phyloP scores from a whole-genome alignment of 2,888 invertebrate species.

The Apotomis turbidana region DNA sequence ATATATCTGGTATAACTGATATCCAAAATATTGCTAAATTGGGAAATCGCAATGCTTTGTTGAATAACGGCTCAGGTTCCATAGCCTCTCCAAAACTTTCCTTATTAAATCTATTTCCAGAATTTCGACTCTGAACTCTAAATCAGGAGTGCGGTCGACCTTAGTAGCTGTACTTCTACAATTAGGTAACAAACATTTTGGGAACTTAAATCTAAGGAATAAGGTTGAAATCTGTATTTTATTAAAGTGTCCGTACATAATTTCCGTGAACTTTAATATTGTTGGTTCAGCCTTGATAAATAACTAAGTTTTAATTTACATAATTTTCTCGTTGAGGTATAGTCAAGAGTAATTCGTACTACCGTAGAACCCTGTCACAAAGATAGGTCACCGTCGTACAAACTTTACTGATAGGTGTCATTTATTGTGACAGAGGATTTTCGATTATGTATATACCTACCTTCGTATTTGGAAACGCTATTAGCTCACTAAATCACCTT shows the following conservation, averaged over 20 bases:
- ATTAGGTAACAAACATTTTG: not conserved
- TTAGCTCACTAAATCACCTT: too few species aligned
- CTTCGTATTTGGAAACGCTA: too few species aligned
- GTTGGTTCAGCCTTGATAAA: not conserved
- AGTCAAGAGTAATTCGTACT: too few species aligned
- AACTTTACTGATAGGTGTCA: too few species aligned
- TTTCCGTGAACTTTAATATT: conserved; percentile 1
- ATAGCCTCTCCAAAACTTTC: conserved; percentile 11
- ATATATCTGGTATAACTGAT: too few species aligned
- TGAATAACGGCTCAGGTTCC: not conserved
- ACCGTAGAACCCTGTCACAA: too few species aligned
- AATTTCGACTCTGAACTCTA: not conserved
- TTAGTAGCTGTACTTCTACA: not conserved
- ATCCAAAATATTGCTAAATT: too few species aligned
- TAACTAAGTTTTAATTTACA: conserved; percentile 4
- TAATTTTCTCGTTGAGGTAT: not conserved
- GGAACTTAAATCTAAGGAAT: not conserved
- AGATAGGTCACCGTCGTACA: too few species aligned
- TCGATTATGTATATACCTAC: too few species aligned
- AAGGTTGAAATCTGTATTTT: not conserved
- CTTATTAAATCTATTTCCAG: conserved; percentile 7
- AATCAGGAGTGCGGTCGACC: not conserved
- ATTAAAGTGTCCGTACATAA: not conserved
- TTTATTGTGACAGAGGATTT: too few species aligned
- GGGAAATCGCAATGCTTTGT: too few species aligned